Evolutionary conservation across 2,888 invertebrate genomes (phyloP), one percentile per base, ranked within the genome.

Genomic region (Plusia festucae): DNA sequence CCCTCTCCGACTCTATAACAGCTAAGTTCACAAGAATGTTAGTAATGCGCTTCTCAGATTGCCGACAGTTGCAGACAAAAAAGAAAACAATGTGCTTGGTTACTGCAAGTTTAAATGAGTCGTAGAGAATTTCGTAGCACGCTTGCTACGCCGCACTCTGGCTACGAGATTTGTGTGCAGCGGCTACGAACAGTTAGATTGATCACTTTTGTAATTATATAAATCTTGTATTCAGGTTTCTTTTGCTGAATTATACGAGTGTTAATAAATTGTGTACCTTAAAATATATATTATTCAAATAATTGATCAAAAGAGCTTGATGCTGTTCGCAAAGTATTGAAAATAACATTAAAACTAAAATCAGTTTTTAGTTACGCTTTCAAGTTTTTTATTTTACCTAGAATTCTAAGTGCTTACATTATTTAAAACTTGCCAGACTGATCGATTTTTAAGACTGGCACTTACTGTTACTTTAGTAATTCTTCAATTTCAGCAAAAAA

Each of bases 171-270:
- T 63, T 49, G 51, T 58, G 58, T 60, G 62, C 55, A 61, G 65
- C 55, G 70, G 54, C 65, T 73, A 53, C 74, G 59, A 61, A 57
- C 44, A 51, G 56, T 70, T 65, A 70, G 70, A 73, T 73, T 57
- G 73, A 73, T 73, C 65, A 69, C 74, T 74, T 73, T 61, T 40
- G 53, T 60, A 63, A 63, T 66, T 58, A 75, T 70, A 70, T 27
- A 53, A 66, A 60, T 62, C 62, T 40, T 40, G 40, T 40, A n/a
- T 13, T 15, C 6, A n/a, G n/a, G n/a, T n/a, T 13, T 40, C 5
- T n/a, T 40, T 40, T n/a, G 15, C 0, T n/a, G 4, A 5, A 3
- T 40, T 40, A n/a, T 40, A n/a, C 7, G n/a, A n/a, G n/a, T n/a
- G n/a, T 15, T 3, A 13, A 5, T 6, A n/a, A 40, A n/a, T 40